Evolutionary conservation across 2,888 invertebrate species (phyloP).

Genomic region (Lacanobia oleracea): DNA sequence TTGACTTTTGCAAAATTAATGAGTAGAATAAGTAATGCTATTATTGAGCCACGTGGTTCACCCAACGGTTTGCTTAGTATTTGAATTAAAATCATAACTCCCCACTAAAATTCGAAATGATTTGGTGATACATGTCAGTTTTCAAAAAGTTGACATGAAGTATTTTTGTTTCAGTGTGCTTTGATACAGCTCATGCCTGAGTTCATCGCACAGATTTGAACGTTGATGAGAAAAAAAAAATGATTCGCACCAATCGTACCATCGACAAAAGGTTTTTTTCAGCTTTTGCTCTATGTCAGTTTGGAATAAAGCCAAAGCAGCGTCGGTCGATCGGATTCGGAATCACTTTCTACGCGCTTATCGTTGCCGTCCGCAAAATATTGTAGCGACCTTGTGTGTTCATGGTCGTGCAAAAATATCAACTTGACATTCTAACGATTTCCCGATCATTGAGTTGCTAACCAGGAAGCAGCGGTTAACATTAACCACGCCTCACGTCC

Average conservation of each 20-base stretch:
- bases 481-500: slow-evolving; percentile 82
- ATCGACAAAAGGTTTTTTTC: slow-evolving; percentile 42
- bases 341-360: slow-evolving; percentile 88
- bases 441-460: slow-evolving; percentile 87
- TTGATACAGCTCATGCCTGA: neutral
- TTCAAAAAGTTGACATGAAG: neutral
- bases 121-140: neutral
- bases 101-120: neutral
- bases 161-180: slow-evolving; percentile 2
- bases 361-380: slow-evolving; percentile 83
- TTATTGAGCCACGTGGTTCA: neutral
- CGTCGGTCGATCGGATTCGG: slow-evolving; percentile 82
- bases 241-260: neutral
- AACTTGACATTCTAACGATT: slow-evolving; percentile 89
- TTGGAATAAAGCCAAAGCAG: slow-evolving; percentile 83
- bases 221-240: slow-evolving; percentile 8
- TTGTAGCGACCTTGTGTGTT: slow-evolving; percentile 84
- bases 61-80: neutral
- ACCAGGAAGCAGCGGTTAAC: slow-evolving; percentile 87
- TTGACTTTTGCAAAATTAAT: neutral
- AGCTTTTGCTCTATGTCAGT: slow-evolving; percentile 64
- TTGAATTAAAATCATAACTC: neutral
- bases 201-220: slow-evolving; percentile 7
- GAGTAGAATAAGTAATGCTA: neutral
- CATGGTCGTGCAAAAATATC: slow-evolving; percentile 89